phyloP scores from a whole-genome alignment of 2,797 vertebrate genomes.

The Acanthornis magna region DNA sequence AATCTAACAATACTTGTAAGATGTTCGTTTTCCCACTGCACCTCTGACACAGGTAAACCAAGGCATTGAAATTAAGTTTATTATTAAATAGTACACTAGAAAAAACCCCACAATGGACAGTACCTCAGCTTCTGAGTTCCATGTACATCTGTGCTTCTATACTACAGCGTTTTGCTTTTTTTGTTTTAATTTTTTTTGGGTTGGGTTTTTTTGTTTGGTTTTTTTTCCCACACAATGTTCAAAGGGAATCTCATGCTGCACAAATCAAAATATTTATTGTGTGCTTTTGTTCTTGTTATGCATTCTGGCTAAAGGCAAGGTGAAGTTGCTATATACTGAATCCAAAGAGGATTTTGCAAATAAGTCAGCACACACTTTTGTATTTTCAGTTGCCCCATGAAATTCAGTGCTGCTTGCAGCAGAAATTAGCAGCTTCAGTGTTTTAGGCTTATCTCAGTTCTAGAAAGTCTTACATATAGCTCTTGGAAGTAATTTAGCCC shows the following conservation, averaged over 20 bases:
- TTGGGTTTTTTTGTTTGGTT: not conserved
- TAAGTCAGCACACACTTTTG: not conserved
- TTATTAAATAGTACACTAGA: not conserved
- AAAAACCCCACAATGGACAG: accelerated
- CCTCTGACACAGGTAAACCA: not conserved
- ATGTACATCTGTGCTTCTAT: not conserved
- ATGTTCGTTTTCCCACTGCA: not conserved
- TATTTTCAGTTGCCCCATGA: not conserved
- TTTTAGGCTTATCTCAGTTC: not conserved
- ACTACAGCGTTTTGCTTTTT: not conserved
- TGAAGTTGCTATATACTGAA: not conserved
- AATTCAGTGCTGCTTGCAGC: not conserved
- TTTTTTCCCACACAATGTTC: not conserved
- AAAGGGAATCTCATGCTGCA: not conserved
- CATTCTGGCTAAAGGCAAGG: not conserved
- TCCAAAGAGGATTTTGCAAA: not conserved
- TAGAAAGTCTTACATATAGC: not conserved
- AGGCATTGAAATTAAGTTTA: not conserved
- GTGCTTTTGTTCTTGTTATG: not conserved
- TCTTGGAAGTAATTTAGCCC: not conserved
- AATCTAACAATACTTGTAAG: not conserved
- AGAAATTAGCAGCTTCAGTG: not conserved
- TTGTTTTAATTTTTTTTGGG: not conserved
- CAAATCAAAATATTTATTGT: not conserved
- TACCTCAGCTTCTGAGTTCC: not conserved